phyloP scores from a whole-genome alignment of 2,797 vertebrate species.

The Dipus sagitta region DNA sequence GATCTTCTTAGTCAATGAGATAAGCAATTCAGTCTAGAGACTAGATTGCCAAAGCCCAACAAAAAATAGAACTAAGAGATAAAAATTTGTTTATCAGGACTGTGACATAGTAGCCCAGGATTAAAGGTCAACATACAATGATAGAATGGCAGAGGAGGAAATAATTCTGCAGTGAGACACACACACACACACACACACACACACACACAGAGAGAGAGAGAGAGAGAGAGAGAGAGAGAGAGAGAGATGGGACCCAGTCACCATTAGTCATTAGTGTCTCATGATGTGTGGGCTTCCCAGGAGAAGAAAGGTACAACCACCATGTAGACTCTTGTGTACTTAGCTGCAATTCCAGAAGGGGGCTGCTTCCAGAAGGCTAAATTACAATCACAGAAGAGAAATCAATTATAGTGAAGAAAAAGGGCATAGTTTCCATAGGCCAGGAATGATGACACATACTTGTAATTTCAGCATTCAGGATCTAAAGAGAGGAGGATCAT shows the following conservation, averaged over 20 bases:
- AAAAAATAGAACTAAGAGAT: background rate
- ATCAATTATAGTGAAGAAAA: background rate
- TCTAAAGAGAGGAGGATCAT: background rate
- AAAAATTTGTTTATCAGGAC: accelerated
- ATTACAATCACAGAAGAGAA: background rate
- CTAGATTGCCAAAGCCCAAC: background rate
- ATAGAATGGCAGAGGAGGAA: background rate
- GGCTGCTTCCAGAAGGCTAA: background rate
- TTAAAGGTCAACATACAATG: background rate
- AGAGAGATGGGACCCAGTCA: background rate
- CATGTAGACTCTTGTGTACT: background rate
- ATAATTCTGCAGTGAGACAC: background rate
- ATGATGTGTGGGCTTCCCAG: accelerated
- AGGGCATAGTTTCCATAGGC: background rate
- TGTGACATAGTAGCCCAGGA: background rate
- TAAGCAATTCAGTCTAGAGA: background rate
- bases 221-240: background rate
- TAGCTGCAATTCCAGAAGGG: background rate
- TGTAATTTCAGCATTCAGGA: background rate
- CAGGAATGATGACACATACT: background rate
- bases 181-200: too few relatives aligned
- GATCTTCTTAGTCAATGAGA: background rate
- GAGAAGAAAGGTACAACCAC: background rate
- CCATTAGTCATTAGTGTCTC: too few relatives aligned
- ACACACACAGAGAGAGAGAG: too few relatives aligned